Evolutionary conservation across 2,113 vertebrate genomes (phyloP), one percentile per base, ranked within the genome.

Genomic region (Suncus etruscus): DNA sequence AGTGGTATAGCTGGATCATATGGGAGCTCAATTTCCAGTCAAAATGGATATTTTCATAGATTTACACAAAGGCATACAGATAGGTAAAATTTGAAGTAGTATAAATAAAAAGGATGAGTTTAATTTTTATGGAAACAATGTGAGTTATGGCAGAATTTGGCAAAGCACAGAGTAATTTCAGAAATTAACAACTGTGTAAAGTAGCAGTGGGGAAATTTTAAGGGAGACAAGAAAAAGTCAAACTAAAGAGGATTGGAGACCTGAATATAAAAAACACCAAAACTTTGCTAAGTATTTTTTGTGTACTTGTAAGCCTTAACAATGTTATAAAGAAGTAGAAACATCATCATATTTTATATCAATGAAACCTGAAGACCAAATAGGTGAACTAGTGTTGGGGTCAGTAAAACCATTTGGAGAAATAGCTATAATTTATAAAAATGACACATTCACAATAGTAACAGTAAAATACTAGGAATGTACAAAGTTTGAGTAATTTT

Each of bases 401-500:
- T n/a, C 29, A 12, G 7, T 29, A 61, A 73, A 54, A 24, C 58
- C 81, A 85, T 48, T 54, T 10, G 50, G 61, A 65, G 15, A 25
- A 27, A 61, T 47, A 77, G 14, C 31, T 11, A 80, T n/a, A 29
- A 11, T 12, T 20, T 51, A 51, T 73, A 77, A 51, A 76, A 9
- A 32, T 22, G 25, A 8, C 51, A 3, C 51, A 51, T 50, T 9
- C 7, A 8, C 4, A 2, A 22, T 2, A 66, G 2, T 11, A 25
- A 72, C 65, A 58, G 45, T 8, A 15, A 10, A 31, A 27, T 7
- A 29, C 2, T 65, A 79, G 27, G 77, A 39, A 72, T 29, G 65
- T n/a, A 50, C 31, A 90, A 65, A 20, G n/a, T 31, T 8, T 63
- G 45, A 77, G 11, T 78, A n/a, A 54, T 82, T 86, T 92, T 89